Conservation (phyloP, 2,113 vertebrate species). For the Perca flavescens region DNA sequence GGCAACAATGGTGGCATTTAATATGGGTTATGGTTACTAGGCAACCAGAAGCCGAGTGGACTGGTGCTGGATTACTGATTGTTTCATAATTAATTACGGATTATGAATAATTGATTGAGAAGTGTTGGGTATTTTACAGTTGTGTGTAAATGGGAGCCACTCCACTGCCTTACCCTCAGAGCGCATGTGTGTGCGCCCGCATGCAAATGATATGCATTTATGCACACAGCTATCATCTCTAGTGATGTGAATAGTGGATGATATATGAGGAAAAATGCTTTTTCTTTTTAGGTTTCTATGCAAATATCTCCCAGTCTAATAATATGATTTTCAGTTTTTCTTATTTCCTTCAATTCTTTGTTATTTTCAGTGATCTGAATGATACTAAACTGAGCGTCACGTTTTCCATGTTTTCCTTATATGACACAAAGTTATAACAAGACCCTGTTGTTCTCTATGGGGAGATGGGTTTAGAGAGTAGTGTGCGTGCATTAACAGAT, state of each 20-base stretch:
- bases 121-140: conserved; percentile 84
- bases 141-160: conserved; percentile 78
- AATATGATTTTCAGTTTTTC: background rate
- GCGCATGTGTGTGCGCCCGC: conserved; percentile 21
- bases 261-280: background rate
- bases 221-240: conserved; percentile 44
- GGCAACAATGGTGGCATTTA: conserved; percentile 82
- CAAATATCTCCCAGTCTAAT: conserved; percentile 1
- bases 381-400: background rate
- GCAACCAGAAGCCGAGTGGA: conserved; percentile 81
- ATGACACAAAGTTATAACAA: conserved; percentile 27
- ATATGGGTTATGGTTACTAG: conserved; percentile 83
- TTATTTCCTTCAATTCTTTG: background rate
- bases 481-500: conserved; percentile 48
- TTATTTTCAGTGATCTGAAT: background rate
- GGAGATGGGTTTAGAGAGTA: conserved; percentile 42
- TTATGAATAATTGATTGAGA: conserved; percentile 84
- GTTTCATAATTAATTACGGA: conserved; percentile 85
- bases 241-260: conserved; percentile 6
- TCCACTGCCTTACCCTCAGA: conserved; percentile 50
- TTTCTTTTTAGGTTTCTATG: conserved; percentile 7
- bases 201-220: conserved; percentile 60
- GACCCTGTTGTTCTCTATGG: conserved; percentile 21
- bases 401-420: background rate
- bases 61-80: conserved; percentile 84